Conservation (phyloP, 2,888 invertebrate genomes). For the Epirrhoe alternata region DNA sequence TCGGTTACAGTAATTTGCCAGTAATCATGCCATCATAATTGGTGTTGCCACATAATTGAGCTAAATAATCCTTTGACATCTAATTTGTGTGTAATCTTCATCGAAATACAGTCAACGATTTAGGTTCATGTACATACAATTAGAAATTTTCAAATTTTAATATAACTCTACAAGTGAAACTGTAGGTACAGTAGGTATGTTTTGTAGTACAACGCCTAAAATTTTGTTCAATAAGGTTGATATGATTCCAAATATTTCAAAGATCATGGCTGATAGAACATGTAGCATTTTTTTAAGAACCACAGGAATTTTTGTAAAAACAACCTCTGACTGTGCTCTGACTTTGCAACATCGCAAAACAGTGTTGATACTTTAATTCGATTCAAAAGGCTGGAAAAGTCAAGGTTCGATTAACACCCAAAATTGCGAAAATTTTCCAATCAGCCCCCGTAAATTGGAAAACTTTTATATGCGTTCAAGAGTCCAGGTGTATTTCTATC, state of each 20-base stretch:
- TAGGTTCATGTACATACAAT: no score
- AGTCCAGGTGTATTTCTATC: conserved; percentile 84
- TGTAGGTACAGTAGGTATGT: no score
- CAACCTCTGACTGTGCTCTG: conserved; percentile 9
- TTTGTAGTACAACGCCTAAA: no score
- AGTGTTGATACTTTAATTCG: conserved; percentile 66
- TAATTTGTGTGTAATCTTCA: conserved; percentile 21
- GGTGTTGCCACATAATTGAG: conserved; percentile 40
- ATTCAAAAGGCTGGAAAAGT: conserved; percentile 72
- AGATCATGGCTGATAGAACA: no score
- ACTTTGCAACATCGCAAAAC: conserved; percentile 32
- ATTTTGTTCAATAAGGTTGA: no score
- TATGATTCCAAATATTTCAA: no score
- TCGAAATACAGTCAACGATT: not conserved
- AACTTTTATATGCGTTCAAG: conserved; percentile 84
- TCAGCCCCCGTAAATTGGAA: conserved; percentile 84
- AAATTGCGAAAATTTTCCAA: conserved; percentile 83
- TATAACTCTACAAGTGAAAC: no score
- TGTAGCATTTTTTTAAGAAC: no score
- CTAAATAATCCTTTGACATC: conserved; percentile 38
- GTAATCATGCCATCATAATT: conserved; percentile 38
- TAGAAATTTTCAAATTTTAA: no score
- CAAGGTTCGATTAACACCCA: conserved; percentile 82
- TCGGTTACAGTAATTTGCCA: conserved; percentile 34
- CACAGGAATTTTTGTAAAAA: no score